These are phyloP conservation scores for Glyphotaelius pellucidus DNA, from an alignment of 2,888 invertebrate genomes.

Conservation along the genomic window DNA sequence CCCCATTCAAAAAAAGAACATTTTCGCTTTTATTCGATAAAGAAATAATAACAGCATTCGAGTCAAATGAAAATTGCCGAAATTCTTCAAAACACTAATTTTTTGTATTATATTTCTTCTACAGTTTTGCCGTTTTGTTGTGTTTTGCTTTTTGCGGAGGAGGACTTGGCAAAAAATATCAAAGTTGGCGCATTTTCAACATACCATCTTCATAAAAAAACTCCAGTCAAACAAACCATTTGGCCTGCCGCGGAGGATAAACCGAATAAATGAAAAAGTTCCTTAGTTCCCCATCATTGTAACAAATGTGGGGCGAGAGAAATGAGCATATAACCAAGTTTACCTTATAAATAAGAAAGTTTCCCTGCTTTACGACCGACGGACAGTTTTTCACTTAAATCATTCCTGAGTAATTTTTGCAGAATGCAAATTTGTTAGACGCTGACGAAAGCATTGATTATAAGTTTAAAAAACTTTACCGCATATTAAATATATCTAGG, in stretches of 20 bases:
- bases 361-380: conserved; percentile 56
- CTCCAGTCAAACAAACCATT: conserved; percentile 40
- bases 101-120: not conserved
- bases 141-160: not conserved
- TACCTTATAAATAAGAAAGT: conserved; percentile 63
- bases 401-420: not conserved
- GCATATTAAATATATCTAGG: too few species aligned
- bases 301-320: conserved; percentile 47
- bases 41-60: not conserved
- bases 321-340: conserved; percentile 56
- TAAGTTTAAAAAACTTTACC: too few species aligned
- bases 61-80: not conserved
- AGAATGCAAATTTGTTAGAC: too few species aligned
- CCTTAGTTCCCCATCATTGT: conserved; percentile 49
- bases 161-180: conserved; percentile 28
- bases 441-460: too few species aligned
- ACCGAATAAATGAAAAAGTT: conserved; percentile 50
- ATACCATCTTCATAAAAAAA: conserved; percentile 40
- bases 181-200: conserved; percentile 23
- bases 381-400: conserved; percentile 23
- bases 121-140: not conserved
- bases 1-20: not conserved
- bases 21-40: not conserved
- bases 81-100: not conserved
- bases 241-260: conserved; percentile 33